These are phyloP conservation scores for Apoderus coryli DNA, from an alignment of 2,888 invertebrate genomes.

Conservation along the genomic window DNA sequence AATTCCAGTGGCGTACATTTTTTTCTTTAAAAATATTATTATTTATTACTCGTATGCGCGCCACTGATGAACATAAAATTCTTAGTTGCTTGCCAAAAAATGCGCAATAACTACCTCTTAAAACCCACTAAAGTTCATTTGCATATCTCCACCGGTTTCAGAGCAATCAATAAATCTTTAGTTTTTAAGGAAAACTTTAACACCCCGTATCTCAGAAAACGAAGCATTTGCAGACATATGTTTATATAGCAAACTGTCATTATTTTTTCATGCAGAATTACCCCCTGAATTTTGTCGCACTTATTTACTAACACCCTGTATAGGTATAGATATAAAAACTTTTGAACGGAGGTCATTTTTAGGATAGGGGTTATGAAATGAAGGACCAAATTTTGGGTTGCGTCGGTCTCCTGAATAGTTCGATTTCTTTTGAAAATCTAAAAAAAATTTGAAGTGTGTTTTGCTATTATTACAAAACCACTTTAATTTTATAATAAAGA, in stretches of 20 bases:
- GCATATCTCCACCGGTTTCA: conserved; percentile 1
- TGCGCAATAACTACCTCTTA: background rate
- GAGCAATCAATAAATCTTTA: conserved; percentile 1
- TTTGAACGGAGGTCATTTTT: no score
- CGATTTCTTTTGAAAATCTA: no score
- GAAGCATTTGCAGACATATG: conserved; percentile 2
- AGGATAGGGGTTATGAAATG: no score
- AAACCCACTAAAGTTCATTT: conserved; percentile 2
- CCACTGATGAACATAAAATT: conserved; percentile 1
- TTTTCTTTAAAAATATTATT: conserved; percentile 1
- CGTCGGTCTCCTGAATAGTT: no score
- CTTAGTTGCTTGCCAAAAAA: conserved; percentile 1
- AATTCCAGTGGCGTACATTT: conserved; percentile 2
- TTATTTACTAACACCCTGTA: conserved; percentile 3
- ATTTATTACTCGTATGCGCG: conserved; percentile 1
- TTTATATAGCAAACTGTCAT: conserved; percentile 3
- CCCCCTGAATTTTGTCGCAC: conserved; percentile 1
- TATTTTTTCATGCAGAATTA: conserved; percentile 2
- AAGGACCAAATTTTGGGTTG: no score
- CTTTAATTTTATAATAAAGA: no score
- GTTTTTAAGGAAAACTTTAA: background rate
- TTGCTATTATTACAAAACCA: no score
- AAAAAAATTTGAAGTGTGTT: no score
- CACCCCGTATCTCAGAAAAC: conserved; percentile 1
- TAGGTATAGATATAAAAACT: no score